Evolutionary conservation across 2,113 vertebrate genomes (phyloP).

Genomic region (Leucosticte australis): DNA sequence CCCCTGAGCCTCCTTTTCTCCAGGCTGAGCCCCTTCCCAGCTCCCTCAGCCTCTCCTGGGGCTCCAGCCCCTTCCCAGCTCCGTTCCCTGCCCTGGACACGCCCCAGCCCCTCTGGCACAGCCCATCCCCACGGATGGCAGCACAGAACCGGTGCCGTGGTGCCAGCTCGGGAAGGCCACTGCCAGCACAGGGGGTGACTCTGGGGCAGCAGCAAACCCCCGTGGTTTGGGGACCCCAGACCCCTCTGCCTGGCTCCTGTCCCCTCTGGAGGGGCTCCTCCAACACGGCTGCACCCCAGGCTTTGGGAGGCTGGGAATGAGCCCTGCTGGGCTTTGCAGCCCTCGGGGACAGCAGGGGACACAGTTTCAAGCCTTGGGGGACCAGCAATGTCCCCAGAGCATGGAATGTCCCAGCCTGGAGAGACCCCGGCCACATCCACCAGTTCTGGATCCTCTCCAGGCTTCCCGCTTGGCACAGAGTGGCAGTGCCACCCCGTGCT

Average conservation of each 20-base stretch:
- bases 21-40: neutral
- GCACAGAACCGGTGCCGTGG: fast-evolving
- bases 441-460: fast-evolving
- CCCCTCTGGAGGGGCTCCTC: neutral
- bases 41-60: neutral
- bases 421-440: fast-evolving
- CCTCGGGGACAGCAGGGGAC: neutral
- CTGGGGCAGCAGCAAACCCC: neutral
- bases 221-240: fast-evolving
- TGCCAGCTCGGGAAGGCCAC: fast-evolving
- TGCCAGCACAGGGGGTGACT: neutral
- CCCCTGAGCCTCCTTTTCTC: neutral
- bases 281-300: neutral
- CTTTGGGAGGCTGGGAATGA: neutral
- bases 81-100: neutral
- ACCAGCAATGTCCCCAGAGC: fast-evolving
- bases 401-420: fast-evolving
- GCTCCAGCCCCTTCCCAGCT: neutral
- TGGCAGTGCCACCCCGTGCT: neutral
- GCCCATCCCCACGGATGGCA: neutral
- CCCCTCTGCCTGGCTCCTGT: neutral
- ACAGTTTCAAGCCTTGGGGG: fast-evolving
- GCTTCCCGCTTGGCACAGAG: fast-evolving
- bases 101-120: neutral
- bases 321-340: neutral